Conservation (phyloP, 2,113 vertebrate species). For the Aix galericulata region DNA sequence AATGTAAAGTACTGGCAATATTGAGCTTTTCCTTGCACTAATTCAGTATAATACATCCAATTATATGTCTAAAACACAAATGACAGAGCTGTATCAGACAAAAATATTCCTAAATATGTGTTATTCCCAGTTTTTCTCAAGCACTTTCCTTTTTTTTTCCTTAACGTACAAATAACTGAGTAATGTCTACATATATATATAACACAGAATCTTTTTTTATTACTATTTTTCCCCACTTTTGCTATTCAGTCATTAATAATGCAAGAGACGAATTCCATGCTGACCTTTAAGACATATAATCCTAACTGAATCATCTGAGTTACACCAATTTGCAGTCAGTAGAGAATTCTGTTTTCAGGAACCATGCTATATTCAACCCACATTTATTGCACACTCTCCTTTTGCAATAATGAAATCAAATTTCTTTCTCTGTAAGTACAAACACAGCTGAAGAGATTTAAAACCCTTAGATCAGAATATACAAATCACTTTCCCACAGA, state of each 20-base stretch:
- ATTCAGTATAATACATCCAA: neutral
- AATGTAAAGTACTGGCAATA: neutral
- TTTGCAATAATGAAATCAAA: neutral
- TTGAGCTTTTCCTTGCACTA: neutral
- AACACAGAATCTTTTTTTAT: neutral
- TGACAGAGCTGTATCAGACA: neutral
- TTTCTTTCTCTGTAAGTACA: neutral
- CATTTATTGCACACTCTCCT: neutral
- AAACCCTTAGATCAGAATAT: neutral
- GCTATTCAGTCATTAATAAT: neutral
- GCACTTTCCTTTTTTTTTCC: neutral
- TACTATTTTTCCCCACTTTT: neutral
- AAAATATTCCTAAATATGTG: neutral
- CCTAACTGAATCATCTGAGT: neutral
- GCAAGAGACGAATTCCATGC: neutral
- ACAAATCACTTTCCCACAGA: neutral
- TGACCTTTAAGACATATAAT: neutral
- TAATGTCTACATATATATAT: neutral
- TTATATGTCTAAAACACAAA: neutral
- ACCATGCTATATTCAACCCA: neutral
- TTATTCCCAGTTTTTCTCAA: neutral
- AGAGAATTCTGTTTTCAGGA: neutral
- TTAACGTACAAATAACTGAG: neutral
- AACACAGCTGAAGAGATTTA: neutral
- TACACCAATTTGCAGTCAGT: neutral